A percentile compares a stretch with the other conserved stretches of the same genome.
Conservation (phyloP, 2,113 vertebrate species). For the Rhynchopsitta pachyrhyncha region DNA sequence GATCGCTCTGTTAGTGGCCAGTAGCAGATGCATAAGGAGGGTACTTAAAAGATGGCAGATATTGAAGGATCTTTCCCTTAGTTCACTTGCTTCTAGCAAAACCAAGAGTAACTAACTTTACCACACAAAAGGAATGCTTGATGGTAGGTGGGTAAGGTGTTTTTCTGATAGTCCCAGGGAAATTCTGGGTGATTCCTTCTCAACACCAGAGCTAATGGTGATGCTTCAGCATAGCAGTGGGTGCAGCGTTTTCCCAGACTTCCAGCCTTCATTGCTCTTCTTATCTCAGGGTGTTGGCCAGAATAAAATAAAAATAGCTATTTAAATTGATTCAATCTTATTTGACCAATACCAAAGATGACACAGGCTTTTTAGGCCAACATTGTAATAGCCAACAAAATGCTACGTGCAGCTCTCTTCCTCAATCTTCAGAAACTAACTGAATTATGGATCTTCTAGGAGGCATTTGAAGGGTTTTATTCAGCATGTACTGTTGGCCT, state of each 20-base stretch:
- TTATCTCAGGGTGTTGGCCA: neutral
- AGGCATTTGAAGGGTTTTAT: neutral
- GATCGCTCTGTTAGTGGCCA: neutral
- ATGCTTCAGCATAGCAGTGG: neutral
- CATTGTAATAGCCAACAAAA: neutral
- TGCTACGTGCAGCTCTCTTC: neutral
- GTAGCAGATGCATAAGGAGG: neutral
- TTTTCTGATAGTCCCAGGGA: neutral
- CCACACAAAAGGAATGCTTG: neutral
- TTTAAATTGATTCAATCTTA: neutral
- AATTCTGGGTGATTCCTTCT: neutral
- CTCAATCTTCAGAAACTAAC: neutral
- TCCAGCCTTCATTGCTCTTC: neutral
- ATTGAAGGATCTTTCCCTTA: rapidly evolving
- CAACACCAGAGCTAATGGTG: neutral
- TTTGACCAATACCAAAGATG: neutral
- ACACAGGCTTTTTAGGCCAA: neutral
- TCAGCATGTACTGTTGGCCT: neutral
- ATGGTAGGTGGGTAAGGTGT: neutral
- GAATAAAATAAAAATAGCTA: neutral
- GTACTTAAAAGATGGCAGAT: neutral
- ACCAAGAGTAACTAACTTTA: rapidly evolving
- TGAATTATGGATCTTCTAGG: neutral
- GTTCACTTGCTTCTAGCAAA: neutral
- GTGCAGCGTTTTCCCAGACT: neutral